Base-by-base conservation (phyloP, 2,113 vertebrate genomes). In the Gorsachius goisagi region DNA sequence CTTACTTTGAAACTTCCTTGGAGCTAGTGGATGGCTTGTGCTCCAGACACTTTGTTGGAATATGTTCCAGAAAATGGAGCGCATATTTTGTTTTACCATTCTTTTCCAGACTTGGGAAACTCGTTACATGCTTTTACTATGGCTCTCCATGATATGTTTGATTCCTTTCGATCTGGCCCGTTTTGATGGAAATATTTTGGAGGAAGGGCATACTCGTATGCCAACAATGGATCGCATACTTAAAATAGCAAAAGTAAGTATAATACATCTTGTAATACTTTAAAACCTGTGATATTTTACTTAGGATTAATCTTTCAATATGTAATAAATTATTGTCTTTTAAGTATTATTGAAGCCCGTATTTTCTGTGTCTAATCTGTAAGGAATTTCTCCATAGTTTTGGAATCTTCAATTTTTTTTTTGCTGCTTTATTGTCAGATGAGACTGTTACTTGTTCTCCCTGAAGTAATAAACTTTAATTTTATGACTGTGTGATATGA, bases 161-260 rank as follows among this genome's bases (percentile, higher is more conserved):
- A 99, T 99, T 67, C 99, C 99, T 44, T 99, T 99, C 81, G 99
- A 99, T 85, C 98, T 99, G 86, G 99, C 98, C 39, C 99, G 99
- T 27, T 98, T 99, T 44, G 99, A 99, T 41, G 99, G 99, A 10
- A 95, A 97, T 89, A 91, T 87, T 41, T 81, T 97, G 15, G 93
- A 98, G 10, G 85, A 96, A 6, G 98, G 96, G 26, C 95, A 90
- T 5, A 28, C 86, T 30, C 98, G 97, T 66, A 90, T 98, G 87
- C 88, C 99, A 4, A 97, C 97, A 41, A 99, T 99, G 99, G 99
- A 99, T 85, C 98, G 98, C 5, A 99, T 99, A 83, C 98, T 99
- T 21, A 88, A 97, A 1, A 90, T 99, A 16, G 99, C 99, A n/a
- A 98, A 99, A 98, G 99, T 98, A 93, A 98, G 74, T 53, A 3